These are phyloP conservation scores for Latrodectus elegans DNA, from an alignment of 2,888 invertebrate genomes.

Conservation along the genomic window DNA sequence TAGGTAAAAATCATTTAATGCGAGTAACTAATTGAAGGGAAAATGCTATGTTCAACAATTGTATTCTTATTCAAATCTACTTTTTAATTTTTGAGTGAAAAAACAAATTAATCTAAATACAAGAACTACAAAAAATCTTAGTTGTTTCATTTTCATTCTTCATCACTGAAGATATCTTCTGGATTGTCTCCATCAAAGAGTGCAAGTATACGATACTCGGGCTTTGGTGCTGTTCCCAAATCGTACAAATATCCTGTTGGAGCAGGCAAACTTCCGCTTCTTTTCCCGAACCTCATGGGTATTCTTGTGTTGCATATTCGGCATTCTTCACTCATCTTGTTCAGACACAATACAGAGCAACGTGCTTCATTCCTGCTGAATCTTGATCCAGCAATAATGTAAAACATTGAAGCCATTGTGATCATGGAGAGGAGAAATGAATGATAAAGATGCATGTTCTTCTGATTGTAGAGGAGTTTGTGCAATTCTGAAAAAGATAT, in stretches of 20 bases:
- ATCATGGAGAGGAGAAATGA: constrained; percentile 21
- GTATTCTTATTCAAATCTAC: no score
- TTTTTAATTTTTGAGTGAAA: no score
- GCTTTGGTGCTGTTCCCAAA: constrained; percentile 19
- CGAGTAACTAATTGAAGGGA: no score
- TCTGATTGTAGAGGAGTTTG: not conserved
- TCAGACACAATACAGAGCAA: constrained; percentile 35
- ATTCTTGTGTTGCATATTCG: constrained; percentile 55
- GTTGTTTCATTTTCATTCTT: constrained; percentile 1
- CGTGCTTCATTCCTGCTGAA: constrained; percentile 49
- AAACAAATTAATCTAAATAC: no score
- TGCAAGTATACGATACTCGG: constrained; percentile 34
- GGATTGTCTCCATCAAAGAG: constrained; percentile 1
- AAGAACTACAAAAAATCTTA: not conserved
- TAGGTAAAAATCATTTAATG: no score
- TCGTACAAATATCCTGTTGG: constrained; percentile 23
- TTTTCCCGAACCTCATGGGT: constrained; percentile 63
- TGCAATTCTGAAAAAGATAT: no score
- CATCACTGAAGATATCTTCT: constrained; percentile 19
- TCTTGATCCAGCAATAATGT: constrained; percentile 13
- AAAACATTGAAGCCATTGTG: constrained; percentile 11
- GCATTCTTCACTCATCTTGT: constrained; percentile 51
- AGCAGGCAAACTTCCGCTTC: not conserved
- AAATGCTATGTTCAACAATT: no score
- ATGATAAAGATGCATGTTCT: constrained; percentile 23